Evolutionary conservation across 2,888 invertebrate genomes (phyloP).

Genomic region (Cephus nigrinus): DNA sequence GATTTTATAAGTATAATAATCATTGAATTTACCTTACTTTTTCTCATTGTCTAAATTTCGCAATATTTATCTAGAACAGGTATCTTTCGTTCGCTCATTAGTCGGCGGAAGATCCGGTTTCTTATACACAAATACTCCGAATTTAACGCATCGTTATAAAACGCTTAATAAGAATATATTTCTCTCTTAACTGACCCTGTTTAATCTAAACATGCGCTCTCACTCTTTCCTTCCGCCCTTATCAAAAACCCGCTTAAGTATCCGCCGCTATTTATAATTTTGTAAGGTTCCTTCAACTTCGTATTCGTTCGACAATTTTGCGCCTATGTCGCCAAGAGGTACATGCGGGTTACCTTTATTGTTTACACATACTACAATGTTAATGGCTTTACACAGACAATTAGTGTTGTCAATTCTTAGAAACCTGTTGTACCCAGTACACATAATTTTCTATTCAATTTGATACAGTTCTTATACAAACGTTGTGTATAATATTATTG

Average conservation of each 20-base stretch:
- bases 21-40: background rate
- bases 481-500: background rate
- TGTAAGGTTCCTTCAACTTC: slow-evolving; percentile 12
- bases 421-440: background rate
- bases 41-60: background rate
- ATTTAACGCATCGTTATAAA: background rate
- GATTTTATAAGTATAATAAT: background rate
- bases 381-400: background rate
- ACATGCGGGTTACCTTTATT: slow-evolving; percentile 2
- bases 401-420: background rate
- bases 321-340: background rate
- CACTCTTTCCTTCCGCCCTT: background rate
- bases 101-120: background rate
- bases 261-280: background rate
- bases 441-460: background rate
- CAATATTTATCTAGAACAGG: background rate
- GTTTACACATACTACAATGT: background rate
- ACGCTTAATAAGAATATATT: background rate
- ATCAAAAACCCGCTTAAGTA: background rate
- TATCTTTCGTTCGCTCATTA: background rate
- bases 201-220: background rate
- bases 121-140: background rate
- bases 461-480: background rate
- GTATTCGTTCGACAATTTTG: slow-evolving; percentile 15
- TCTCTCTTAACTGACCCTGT: background rate